Conservation (phyloP, 1,140 invertebrate genomes). For the Anagrus nilaparvatae region DNA sequence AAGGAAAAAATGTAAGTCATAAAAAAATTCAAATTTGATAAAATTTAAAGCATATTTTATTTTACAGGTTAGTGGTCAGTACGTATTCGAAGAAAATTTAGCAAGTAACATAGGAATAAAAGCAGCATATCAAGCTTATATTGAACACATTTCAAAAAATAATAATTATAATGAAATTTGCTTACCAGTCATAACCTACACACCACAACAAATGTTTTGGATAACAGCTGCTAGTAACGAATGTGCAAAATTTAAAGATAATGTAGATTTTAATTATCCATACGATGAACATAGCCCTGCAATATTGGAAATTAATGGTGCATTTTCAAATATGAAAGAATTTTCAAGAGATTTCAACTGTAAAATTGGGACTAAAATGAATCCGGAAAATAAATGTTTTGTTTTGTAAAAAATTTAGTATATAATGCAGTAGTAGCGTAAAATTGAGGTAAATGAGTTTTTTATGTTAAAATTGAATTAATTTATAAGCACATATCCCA, state of each 20-base stretch:
- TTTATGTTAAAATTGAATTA: no score
- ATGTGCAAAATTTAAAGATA: slow-evolving; percentile 40
- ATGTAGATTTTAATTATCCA: slow-evolving; percentile 41
- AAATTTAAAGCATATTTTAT: no score
- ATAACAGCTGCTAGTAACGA: slow-evolving; percentile 46
- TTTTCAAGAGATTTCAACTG: slow-evolving; percentile 85
- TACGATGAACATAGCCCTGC: slow-evolving; percentile 71
- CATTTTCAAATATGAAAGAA: slow-evolving; percentile 79
- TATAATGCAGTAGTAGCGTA: no score
- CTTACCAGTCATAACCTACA: slow-evolving; percentile 42
- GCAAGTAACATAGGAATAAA: slow-evolving; percentile 53
- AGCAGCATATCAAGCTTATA: slow-evolving; percentile 46
- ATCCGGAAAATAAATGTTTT: slow-evolving; percentile 77
- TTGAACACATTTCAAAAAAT: slow-evolving; percentile 26
- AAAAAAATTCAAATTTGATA: no score
- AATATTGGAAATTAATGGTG: slow-evolving; percentile 73
- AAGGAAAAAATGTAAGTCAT: no score
- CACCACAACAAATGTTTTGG: slow-evolving; percentile 56
- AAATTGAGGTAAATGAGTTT: no score
- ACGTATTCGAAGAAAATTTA: slow-evolving; percentile 51
- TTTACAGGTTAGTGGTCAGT: slow-evolving; percentile 36
- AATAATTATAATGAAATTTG: slow-evolving; percentile 21
- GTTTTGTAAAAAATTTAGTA: no score
- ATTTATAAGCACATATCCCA: no score
- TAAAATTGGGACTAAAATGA: slow-evolving; percentile 69